These are phyloP conservation scores for Microcebus griseorufus DNA, from an alignment of 2,113 vertebrate genomes.

Conservation along the genomic window DNA sequence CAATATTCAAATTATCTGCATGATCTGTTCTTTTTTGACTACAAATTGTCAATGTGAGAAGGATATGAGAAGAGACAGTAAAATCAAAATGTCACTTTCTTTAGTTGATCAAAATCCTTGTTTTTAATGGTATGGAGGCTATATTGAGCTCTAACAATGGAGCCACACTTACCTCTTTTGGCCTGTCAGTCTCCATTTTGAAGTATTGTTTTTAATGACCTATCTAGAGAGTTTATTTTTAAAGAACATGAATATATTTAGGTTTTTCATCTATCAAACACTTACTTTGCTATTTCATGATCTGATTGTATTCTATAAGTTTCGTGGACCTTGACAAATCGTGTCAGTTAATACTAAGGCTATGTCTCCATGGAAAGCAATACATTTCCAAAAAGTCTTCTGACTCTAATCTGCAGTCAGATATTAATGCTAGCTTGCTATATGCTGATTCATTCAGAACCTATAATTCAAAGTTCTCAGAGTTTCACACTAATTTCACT, in stretches of 20 bases:
- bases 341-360: slow-evolving; percentile 36
- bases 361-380: background rate
- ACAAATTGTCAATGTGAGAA: slow-evolving; percentile 66
- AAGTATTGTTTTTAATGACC: slow-evolving; percentile 62
- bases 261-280: slow-evolving; percentile 53
- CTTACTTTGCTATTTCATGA: background rate
- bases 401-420: slow-evolving; percentile 44
- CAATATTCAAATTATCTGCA: slow-evolving; percentile 76
- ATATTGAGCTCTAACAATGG: slow-evolving; percentile 29
- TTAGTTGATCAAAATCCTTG: slow-evolving; percentile 44
- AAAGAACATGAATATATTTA: slow-evolving; percentile 45
- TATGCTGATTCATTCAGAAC: slow-evolving; percentile 43
- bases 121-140: slow-evolving; percentile 41
- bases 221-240: slow-evolving; percentile 55
- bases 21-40: slow-evolving; percentile 66
- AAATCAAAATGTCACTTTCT: slow-evolving; percentile 59
- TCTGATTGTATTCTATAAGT: background rate
- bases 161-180: background rate
- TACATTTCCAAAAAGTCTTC: background rate
- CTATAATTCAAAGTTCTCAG: slow-evolving; percentile 39
- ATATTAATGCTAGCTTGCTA: slow-evolving; percentile 35
- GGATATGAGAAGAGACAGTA: slow-evolving; percentile 33
- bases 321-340: slow-evolving; percentile 35
- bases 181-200: slow-evolving; percentile 56
- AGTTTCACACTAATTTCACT: slow-evolving; percentile 38